A percentile compares a stretch with the other conserved stretches of the same genome.
phyloP scores from a whole-genome alignment of 2,113 vertebrate genomes.

The Grammomys surdaster region DNA sequence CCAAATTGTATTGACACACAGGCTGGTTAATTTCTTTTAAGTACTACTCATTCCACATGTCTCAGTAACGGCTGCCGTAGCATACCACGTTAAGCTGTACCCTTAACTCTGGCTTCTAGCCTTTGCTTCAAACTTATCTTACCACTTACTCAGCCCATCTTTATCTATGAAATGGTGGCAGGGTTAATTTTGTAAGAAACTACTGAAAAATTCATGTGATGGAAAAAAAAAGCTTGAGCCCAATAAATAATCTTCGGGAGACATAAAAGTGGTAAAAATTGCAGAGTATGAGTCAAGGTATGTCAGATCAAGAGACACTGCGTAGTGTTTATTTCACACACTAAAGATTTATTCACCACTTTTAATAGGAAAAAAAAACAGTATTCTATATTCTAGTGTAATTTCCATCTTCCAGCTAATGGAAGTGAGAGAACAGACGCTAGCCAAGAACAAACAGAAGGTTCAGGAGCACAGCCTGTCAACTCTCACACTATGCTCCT shows the following conservation, averaged over 20 bases:
- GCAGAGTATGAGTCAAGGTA: not conserved
- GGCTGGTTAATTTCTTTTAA: slow-evolving; percentile 30
- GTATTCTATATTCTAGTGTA: not conserved
- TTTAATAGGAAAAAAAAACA: not conserved
- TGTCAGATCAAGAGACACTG: not conserved
- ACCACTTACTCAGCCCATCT: slow-evolving; percentile 6
- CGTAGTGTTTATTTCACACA: not conserved
- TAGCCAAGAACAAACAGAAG: not conserved
- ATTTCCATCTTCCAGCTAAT: not conserved
- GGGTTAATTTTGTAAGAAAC: not conserved
- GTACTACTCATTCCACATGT: slow-evolving; percentile 25
- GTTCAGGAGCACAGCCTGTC: not conserved
- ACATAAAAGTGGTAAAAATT: slow-evolving; percentile 31
- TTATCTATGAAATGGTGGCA: not conserved
- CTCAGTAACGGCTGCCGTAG: slow-evolving; percentile 36
- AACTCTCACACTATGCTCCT: not conserved
- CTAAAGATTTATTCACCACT: not conserved
- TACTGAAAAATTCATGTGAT: not conserved
- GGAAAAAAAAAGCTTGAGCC: not conserved
- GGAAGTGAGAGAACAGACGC: not conserved
- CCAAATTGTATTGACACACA: slow-evolving; percentile 43
- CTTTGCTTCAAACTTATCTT: slow-evolving; percentile 21
- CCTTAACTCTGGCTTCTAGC: slow-evolving; percentile 39
- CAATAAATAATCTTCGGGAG: not conserved
- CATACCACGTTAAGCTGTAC: not conserved